Evolutionary conservation across 2,113 vertebrate species (phyloP).

Genomic region (Edolisoma coerulescens): DNA sequence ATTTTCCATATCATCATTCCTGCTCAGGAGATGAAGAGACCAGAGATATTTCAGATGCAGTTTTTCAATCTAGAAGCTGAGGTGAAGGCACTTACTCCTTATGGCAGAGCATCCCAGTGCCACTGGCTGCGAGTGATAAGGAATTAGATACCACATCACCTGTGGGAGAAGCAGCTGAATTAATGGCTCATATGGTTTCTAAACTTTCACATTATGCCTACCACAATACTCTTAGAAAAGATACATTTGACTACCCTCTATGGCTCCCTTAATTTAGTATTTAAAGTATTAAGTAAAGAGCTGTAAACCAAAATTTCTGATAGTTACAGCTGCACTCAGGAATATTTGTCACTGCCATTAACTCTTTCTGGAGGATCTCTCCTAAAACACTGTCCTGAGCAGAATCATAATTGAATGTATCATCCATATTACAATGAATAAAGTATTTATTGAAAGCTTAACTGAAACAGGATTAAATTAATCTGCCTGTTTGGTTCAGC

Average conservation of each 20-base stretch:
- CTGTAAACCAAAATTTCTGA: not conserved
- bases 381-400: not conserved
- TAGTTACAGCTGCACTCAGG: not conserved
- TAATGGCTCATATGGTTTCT: not conserved
- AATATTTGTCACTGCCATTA: not conserved
- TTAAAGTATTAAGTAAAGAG: not conserved
- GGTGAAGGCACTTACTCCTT: not conserved
- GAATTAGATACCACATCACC: not conserved
- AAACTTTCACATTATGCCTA: not conserved
- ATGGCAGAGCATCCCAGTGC: not conserved
- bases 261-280: not conserved
- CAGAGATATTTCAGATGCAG: not conserved
- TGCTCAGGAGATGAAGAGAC: not conserved
- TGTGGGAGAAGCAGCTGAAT: not conserved
- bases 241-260: not conserved
- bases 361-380: not conserved
- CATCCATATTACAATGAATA: not conserved
- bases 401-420: not conserved
- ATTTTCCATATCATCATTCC: not conserved
- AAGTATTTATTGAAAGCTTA: not conserved
- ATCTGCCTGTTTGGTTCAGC: not conserved
- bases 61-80: not conserved
- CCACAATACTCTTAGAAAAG: not conserved
- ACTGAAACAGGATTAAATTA: not conserved
- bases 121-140: too few relatives aligned